Evolutionary conservation across 1,140 invertebrate genomes (phyloP).

Genomic region (Phortica variegata): DNA sequence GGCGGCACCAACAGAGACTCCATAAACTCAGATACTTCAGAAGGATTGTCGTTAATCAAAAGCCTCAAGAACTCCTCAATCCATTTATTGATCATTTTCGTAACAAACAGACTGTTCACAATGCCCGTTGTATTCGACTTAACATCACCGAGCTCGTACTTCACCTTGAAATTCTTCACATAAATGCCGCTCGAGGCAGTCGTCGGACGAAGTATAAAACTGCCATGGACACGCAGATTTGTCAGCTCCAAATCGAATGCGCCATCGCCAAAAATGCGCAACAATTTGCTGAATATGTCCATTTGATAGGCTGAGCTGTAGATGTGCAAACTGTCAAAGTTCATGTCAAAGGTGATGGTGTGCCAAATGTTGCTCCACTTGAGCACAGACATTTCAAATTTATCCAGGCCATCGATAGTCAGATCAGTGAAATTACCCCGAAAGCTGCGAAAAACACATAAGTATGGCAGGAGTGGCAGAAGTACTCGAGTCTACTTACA

Average conservation of each 20-base stretch:
- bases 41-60: conserved; percentile 35
- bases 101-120: conserved; percentile 21
- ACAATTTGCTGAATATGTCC: conserved; percentile 25
- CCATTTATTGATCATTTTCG: conserved; percentile 35
- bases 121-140: conserved; percentile 35
- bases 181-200: conserved; percentile 18
- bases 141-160: conserved; percentile 29
- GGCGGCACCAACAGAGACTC: conserved; percentile 33
- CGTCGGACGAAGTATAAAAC: conserved; percentile 36
- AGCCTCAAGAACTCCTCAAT: conserved; percentile 37
- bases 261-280: conserved; percentile 26
- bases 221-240: conserved; percentile 37
- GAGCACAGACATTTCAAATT: conserved; percentile 35
- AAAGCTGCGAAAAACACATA: conserved; percentile 13
- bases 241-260: conserved; percentile 26
- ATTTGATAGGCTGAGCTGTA: conserved; percentile 34
- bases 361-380: conserved; percentile 37
- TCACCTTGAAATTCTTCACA: conserved; percentile 31
- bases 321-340: conserved; percentile 27
- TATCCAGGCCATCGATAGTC: conserved; percentile 31
- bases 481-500: conserved; percentile 31
- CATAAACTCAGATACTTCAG: conserved; percentile 34
- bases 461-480: no score
- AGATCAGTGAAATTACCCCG: conserved; percentile 39
- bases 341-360: conserved; percentile 42